Conservation (phyloP, 2,888 invertebrate genomes). For the Malachius bipustulatus region DNA sequence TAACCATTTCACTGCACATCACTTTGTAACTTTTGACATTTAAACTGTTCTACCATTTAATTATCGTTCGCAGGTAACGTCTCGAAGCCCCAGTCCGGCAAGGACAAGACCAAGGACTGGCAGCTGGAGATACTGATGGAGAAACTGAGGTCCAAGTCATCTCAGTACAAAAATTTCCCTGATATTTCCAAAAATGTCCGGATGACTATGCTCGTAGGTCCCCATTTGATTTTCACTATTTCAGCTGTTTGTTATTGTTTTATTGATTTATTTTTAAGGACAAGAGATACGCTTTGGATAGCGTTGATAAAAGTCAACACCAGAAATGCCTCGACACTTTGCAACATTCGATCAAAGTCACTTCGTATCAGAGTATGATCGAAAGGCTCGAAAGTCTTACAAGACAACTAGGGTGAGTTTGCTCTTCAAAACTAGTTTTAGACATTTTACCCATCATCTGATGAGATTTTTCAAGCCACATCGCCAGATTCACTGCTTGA, state of each 20-base stretch:
- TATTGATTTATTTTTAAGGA: conserved; percentile 46
- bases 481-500: too few species aligned
- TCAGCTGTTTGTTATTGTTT: neutral
- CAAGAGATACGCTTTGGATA: conserved; percentile 78
- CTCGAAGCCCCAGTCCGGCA: too few species aligned
- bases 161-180: conserved; percentile 67
- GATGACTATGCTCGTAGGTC: conserved; percentile 68
- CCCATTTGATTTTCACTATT: conserved; percentile 15
- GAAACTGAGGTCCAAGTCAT: conserved; percentile 71
- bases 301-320: conserved; percentile 70
- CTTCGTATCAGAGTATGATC: conserved; percentile 80
- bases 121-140: conserved; percentile 87
- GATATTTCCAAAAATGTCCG: conserved; percentile 82
- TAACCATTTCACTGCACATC: neutral
- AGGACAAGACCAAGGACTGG: conserved; percentile 57
- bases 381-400: conserved; percentile 86
- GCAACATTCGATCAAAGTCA: conserved; percentile 89
- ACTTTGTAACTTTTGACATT: conserved; percentile 1
- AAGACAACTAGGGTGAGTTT: conserved; percentile 64
- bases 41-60: neutral
- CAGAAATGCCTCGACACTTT: conserved; percentile 86
- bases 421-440: too few species aligned
- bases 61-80: neutral
- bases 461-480: too few species aligned
- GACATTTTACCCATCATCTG: too few species aligned